Evolutionary conservation across 1,140 invertebrate species (phyloP), one percentile per base, ranked within the genome.

Genomic region (Nephila pilipes): DNA sequence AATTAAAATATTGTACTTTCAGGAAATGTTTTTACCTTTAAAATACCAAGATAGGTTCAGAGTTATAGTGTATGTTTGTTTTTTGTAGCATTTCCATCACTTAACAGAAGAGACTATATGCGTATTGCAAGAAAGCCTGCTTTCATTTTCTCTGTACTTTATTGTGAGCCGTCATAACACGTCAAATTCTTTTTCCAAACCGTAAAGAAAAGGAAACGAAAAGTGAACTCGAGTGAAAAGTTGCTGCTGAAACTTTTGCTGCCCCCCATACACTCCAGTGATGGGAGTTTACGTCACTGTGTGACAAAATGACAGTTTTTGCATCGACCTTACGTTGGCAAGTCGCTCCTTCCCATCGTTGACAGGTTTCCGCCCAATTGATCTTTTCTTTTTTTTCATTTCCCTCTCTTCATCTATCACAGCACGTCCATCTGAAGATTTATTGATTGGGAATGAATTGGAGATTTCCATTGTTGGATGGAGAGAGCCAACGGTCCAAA

Each of bases 221-320:
- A 91, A 85, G 54, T n/a, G 55, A 81, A 81, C 57, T 92, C 58
- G 46, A 69, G 63, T 83, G 90, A 85, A 92, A 92, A 92, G 90
- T 92, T 92, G 90, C 38, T 92, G 32, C 81, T 92, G 90, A 92
- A 92, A 92, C 90, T 92, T 92, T 85, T 55, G 80, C 25, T 46
- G 22, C 46, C 6, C 10, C 57, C 57, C 90, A 4, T 75, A 38
- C 54, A 54, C 58, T 69, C 25, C 22, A 79, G 63, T 46, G 80
- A 92, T 85, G 81, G 90, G 80, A 92, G 90, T 85, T 92, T 85
- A 75, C 90, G 90, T 92, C 90, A 85, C 46, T 54, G 14, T 46
- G 81, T 92, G 90, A 92, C 90, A 92, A 92, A 92, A 55, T 92
- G 90, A 92, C 90, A 85, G 90, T 92, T 92, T 92, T 92, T 92